Base-by-base conservation (phyloP, 2,797 vertebrate genomes). In the Leuciscus waleckii region DNA sequence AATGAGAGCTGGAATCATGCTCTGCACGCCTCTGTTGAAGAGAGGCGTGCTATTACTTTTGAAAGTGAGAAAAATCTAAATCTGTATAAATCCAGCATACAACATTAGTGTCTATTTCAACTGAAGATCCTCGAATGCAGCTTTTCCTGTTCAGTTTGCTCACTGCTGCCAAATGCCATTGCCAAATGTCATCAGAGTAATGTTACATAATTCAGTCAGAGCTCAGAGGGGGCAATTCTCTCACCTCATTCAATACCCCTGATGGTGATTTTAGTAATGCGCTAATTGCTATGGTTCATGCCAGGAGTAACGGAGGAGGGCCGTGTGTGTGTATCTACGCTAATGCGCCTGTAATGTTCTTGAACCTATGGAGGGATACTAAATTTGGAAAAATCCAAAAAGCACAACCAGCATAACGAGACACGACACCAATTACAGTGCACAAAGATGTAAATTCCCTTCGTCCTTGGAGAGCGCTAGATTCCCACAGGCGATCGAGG, bases 241-340 rank as follows among this genome's bases (percentile, higher is more conserved):
- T 79, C 83, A 79, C 83, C 67, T 85, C 83, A 85, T 85, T 79
- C 83, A 79, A 77, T 79, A 39, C 83, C 79, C 67, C 75, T 71
- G 65, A 85, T 85, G 76, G 67, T 61, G 32, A 79, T 79, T 39
- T 79, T 73, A 70, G 49, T 37, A 43, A 85, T 85, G 83, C 21
- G 51, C 63, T 84, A 86, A 87, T 87, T 85, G 70, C 82, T 17
- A 61, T 73, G 77, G 49, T 77, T 77, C 79, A 71, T 78, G 17
- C 68, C 56, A 70, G 39, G 19, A 39, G 61, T 69, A 75, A 54
- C 51, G 58, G 79, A 77, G 46, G 78, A 79, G 43, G 49, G 63
- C 13, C 26, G 46, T 0, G 43, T 19, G 63, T 39, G 70, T 46
- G 43, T 35, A 69, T 35, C 17, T 83, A 13, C 35, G n/a, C 65